phyloP scores from a whole-genome alignment of 2,113 vertebrate genomes.

The Uropsilus gracilis region DNA sequence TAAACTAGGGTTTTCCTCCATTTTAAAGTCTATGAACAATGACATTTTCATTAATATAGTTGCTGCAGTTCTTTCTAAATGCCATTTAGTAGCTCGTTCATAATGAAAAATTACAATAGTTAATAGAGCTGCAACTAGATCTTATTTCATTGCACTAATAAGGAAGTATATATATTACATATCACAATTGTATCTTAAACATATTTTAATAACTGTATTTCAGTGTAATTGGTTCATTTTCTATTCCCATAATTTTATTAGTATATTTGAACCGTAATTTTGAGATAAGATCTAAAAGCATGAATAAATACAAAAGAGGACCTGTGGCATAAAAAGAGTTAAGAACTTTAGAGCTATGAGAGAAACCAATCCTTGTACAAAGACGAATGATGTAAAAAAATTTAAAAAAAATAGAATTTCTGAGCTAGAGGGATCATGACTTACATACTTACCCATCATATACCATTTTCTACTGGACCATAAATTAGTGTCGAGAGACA shows the following conservation, averaged over 20 bases:
- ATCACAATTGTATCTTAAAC: constrained; percentile 28
- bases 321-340: neutral
- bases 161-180: constrained; percentile 10
- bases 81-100: neutral
- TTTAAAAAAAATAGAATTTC: neutral
- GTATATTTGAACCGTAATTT: constrained; percentile 29
- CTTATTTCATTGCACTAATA: constrained; percentile 53
- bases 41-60: constrained; percentile 25
- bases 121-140: constrained; percentile 18
- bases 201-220: constrained; percentile 53
- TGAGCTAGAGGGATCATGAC: neutral
- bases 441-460: neutral
- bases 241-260: constrained; percentile 9
- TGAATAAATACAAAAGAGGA: neutral
- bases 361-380: neutral
- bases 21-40: neutral
- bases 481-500: constrained; percentile 59
- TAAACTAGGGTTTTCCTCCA: neutral
- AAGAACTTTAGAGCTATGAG: too few species aligned
- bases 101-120: constrained; percentile 50
- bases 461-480: neutral
- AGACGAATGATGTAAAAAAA: neutral
- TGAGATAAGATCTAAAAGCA: constrained; percentile 21
- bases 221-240: neutral
- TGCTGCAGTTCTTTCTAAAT: constrained; percentile 20